phyloP scores from a whole-genome alignment of 2,113 vertebrate species.

The Sprattus sprattus region DNA sequence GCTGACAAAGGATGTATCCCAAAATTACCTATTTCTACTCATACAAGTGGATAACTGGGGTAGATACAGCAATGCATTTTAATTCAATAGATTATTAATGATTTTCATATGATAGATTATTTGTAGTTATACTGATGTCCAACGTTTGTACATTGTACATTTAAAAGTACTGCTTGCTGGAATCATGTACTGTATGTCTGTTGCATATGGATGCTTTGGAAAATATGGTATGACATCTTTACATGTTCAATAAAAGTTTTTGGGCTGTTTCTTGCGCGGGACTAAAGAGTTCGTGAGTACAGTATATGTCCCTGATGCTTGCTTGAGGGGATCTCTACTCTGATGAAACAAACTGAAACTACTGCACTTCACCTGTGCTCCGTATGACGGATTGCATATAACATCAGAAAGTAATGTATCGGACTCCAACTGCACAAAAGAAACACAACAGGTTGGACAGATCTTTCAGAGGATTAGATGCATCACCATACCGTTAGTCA shows the following conservation, averaged over 20 bases:
- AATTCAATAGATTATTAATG: neutral
- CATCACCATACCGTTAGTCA: neutral
- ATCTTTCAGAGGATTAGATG: neutral
- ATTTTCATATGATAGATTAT: neutral
- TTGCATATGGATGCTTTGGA: neutral
- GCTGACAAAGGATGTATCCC: neutral
- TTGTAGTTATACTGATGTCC: neutral
- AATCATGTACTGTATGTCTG: constrained; percentile 21
- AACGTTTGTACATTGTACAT: neutral
- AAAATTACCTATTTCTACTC: neutral
- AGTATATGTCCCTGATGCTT: constrained; percentile 44
- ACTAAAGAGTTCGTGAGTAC: neutral
- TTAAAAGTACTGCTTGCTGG: constrained; percentile 32
- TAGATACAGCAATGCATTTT: neutral
- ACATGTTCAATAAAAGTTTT: neutral
- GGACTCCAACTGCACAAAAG: constrained; percentile 55
- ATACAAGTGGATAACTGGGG: neutral
- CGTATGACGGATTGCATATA: constrained; percentile 48
- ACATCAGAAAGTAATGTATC: constrained; percentile 56
- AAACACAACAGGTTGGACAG: constrained; percentile 40
- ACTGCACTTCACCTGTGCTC: constrained; percentile 53
- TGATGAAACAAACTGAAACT: constrained; percentile 12
- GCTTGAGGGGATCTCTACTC: neutral
- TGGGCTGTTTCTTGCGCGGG: neutral
- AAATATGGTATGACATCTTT: neutral